A percentile compares a stretch with the other conserved stretches of the same genome.
Evolutionary conservation across 2,797 vertebrate species (phyloP).

Genomic region (Malurus splendens): DNA sequence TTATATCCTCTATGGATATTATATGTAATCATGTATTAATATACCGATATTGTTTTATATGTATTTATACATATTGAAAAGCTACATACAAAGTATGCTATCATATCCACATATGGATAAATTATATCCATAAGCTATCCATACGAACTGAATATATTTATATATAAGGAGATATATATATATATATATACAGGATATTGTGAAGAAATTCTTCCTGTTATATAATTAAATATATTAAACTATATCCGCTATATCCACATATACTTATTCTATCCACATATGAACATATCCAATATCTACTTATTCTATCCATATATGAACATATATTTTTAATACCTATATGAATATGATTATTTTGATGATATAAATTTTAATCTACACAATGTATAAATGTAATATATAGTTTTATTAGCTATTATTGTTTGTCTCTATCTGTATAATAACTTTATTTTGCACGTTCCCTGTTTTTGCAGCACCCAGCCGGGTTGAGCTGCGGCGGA

Average conservation of each 20-base stretch:
- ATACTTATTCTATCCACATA: neutral
- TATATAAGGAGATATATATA: neutral
- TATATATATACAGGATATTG: too few relatives aligned
- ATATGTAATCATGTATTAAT: too few relatives aligned
- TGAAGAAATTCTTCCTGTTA: neutral
- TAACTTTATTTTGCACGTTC: neutral
- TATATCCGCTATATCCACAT: neutral
- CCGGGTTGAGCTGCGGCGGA: neutral
- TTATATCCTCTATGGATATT: too few relatives aligned
- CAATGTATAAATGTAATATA: rapidly evolving
- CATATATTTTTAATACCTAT: neutral
- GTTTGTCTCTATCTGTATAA: rapidly evolving
- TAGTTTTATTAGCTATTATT: neutral
- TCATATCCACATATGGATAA: neutral
- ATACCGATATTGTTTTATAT: too few relatives aligned
- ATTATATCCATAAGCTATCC: too few relatives aligned
- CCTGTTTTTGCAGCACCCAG: neutral
- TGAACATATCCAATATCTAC: too few relatives aligned
- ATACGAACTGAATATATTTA: neutral
- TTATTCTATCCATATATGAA: neutral
- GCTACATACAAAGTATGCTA: neutral
- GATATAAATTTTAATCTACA: neutral
- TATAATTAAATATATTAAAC: neutral
- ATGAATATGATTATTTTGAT: neutral
- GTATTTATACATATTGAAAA: too few relatives aligned